Evolutionary conservation across 2,888 invertebrate species (phyloP), one percentile per base, ranked within the genome.

Genomic region (Torymus tubicola): DNA sequence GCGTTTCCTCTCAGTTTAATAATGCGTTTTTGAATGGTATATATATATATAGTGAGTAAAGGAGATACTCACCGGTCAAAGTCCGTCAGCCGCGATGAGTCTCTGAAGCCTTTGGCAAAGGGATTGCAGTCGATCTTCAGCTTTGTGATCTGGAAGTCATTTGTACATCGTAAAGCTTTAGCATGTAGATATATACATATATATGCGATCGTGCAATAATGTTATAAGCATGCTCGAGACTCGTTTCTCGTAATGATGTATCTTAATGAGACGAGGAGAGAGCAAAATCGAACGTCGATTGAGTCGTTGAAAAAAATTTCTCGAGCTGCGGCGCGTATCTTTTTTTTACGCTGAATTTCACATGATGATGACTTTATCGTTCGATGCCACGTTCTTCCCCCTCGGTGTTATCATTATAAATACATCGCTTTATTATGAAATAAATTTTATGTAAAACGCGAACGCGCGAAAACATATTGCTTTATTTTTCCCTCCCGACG

Each of bases 81-180:
- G 87, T 95, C 95, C 67, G 94, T 94, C 81, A 96, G 93, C 80
- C 96, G 92, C n/a, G 95, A 95, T 16, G 96, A 96, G 90, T 96
- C 96, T 83, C 96, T 92, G 91, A 96, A 96, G 31, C 96, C 96
- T 90, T 96, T 96, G 69, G 96, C 96, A 90, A 96, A 96, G 78
- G 96, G 96, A 90, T 96, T 96, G 89, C 95, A 95, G 92, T 96
- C 96, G 87, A 96, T 96, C 92, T 96, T 96, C 88, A 96, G 91
- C 89, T 96, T 96, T 68, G 96, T 96, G 86, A 96, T 96, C 94
- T 98, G 89, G 73, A 90, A 90, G 70, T 24, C 70, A 78, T 63
- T 78, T 52, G 70, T 31, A 68, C 1, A 72, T 31, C 42, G 74
- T 57, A 71, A 80, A 81, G 83, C 82, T 76, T 80, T 83, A 81